Evolutionary conservation across 2,888 invertebrate genomes (phyloP), one percentile per base, ranked within the genome.

Genomic region (Andrena chrysosceles): DNA sequence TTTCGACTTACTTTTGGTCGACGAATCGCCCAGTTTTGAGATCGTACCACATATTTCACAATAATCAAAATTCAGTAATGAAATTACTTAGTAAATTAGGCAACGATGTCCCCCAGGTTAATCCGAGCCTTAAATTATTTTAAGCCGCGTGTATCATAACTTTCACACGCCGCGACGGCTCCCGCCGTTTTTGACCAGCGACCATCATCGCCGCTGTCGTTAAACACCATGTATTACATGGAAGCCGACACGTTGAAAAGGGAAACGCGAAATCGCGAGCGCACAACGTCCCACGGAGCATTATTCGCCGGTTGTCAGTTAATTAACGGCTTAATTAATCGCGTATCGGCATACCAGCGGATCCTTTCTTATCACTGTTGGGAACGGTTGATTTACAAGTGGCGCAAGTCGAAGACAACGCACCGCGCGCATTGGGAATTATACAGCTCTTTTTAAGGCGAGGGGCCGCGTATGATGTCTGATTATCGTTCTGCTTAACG

Each of bases 401-500:
- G 66, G 42, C 33, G 13, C 29, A 8, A 54, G 52, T 35, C 20
- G 7, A 16, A 54, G 64, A 71, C 66, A 49, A 33, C 60, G n/a
- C 35, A 16, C 16, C 13, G 23, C 7, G 31, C 31, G 52, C 54
- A 20, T 31, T 10, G 59, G 56, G 54, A 48, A 64, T 54, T 31
- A 29, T 29, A 52, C 49, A 60, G 31, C 48, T 48, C 31, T 20
- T 49, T 35, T 72, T 29, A 52, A 74, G 56, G 64, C 56, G 23
- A 31, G 8, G 3, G 35, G 7, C 35, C 66, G 48, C 35, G 13
- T 75, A 83, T 74, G 87, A 82, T 76, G 80, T 75, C 77, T 73
- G 82, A 73, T 85, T 42, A 87, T 84, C 88, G 54, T 81, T 83
- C 66, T 20, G 80, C 23, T 74, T 77, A 86, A 87, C 64, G 84